phyloP scores from a whole-genome alignment of 1,140 invertebrate genomes.

The Pseudomyrmex cubaensis region DNA sequence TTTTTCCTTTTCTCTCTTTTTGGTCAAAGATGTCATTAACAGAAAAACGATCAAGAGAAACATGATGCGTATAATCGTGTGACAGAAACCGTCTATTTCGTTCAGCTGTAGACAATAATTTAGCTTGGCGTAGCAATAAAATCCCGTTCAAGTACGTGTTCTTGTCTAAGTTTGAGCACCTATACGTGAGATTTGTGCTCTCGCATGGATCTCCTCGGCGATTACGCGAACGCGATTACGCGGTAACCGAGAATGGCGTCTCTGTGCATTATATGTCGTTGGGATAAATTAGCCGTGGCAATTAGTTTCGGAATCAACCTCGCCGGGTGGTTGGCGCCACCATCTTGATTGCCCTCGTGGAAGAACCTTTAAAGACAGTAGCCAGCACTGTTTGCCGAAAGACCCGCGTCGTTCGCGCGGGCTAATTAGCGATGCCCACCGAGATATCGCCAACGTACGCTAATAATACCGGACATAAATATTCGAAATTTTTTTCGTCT shows the following conservation, averaged over 20 bases:
- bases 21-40: neutral
- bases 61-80: constrained; percentile 29
- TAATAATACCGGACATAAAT: constrained; percentile 85
- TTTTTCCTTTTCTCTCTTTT: neutral
- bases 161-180: constrained; percentile 48
- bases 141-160: neutral
- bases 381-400: constrained; percentile 85
- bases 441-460: constrained; percentile 83
- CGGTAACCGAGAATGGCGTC: constrained; percentile 79
- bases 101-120: constrained; percentile 34
- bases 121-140: neutral
- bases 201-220: constrained; percentile 24
- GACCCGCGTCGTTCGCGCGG: constrained; percentile 78
- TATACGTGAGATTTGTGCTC: neutral
- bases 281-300: constrained; percentile 85
- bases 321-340: constrained; percentile 84
- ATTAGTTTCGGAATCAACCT: constrained; percentile 84
- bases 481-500: constrained; percentile 83
- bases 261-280: constrained; percentile 82
- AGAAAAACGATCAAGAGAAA: neutral
- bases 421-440: constrained; percentile 85
- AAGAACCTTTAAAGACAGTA: constrained; percentile 82
- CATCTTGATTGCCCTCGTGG: constrained; percentile 82
- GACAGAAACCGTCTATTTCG: constrained; percentile 7
- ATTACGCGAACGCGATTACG: constrained; percentile 76